Conservation (phyloP, 2,888 invertebrate genomes). For the Watsonalla cultraria region DNA sequence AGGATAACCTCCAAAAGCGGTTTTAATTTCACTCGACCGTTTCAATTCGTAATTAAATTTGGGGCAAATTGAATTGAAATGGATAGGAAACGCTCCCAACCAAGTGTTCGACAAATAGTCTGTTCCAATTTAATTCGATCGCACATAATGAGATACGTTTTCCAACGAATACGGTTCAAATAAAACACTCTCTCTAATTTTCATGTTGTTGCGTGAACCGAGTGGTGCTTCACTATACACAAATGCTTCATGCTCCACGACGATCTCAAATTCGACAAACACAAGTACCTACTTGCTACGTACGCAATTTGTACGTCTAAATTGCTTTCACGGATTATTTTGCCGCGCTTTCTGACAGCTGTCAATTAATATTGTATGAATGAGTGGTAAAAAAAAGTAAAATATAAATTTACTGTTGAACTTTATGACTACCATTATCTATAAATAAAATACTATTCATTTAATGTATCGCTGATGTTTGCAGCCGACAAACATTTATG, state of each 20-base stretch:
- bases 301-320: constrained; percentile 14
- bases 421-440: too few relatives aligned
- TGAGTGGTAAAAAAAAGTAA: too few relatives aligned
- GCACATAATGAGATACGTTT: constrained; percentile 70
- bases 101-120: constrained; percentile 74
- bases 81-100: constrained; percentile 52
- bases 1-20: constrained; percentile 54
- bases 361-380: constrained; percentile 10
- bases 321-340: constrained; percentile 13
- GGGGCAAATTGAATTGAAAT: constrained; percentile 65
- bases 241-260: constrained; percentile 16
- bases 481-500: too few relatives aligned
- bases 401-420: too few relatives aligned
- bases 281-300: too few relatives aligned
- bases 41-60: constrained; percentile 73
- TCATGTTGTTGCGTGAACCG: constrained; percentile 47
- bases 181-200: constrained; percentile 59
- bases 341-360: constrained; percentile 15
- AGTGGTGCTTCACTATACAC: constrained; percentile 28
- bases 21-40: constrained; percentile 57
- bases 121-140: constrained; percentile 65
- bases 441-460: too few relatives aligned
- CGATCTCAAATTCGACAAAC: constrained; percentile 15
- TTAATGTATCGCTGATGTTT: too few relatives aligned
- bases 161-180: constrained; percentile 49